Evolutionary conservation across 2,113 vertebrate species (phyloP), one percentile per base, ranked within the genome.

Genomic region (Gobiocypris rarus): DNA sequence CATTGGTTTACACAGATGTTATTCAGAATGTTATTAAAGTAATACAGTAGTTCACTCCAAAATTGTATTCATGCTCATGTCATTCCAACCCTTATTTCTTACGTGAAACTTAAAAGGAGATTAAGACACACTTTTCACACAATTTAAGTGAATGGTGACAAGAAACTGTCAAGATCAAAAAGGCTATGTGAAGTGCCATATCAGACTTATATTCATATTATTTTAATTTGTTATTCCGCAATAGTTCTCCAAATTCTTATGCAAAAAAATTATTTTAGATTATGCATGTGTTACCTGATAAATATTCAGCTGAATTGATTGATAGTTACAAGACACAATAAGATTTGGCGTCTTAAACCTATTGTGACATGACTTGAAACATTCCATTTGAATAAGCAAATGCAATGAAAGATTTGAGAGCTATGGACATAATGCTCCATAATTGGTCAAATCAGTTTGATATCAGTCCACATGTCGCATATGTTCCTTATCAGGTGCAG

Each of bases 401-500:
- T 54, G 7, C 2, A 54, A 54, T 54, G 52, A 17, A 54, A 7
- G 6, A 22, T 54, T 54, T 54, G 17, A 54, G 52, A 48, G 45
- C 45, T 48, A 38, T 38, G 14, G 14, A 15, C 15, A 54, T 19
- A 17, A 17, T 54, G 52, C 17, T 54, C 17, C 6, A 19, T 54
- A 19, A 19, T 52, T 31, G 73, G 13, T 75, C 48, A 50, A 26
- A 26, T 75, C 48, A 15, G n/a, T 13, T 48, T 31, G 24, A 71
- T 71, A 71, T 71, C 1, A 15, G 2, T 73, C n/a, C 22, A 43
- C 17, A 48, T 52, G 24, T 9, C 14, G 9, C n/a, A 75, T 38
- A 38, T 19, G 41, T 58, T 65, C 28, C n/a, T 78, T 50, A 78
- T 86, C 13, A 83, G 78, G 59, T 48, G 43, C 31, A 28, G 17